A percentile compares a stretch with the other conserved stretches of the same genome.
Evolutionary conservation across 2,797 vertebrate species (phyloP).

Genomic region (Nothura maculosa): DNA sequence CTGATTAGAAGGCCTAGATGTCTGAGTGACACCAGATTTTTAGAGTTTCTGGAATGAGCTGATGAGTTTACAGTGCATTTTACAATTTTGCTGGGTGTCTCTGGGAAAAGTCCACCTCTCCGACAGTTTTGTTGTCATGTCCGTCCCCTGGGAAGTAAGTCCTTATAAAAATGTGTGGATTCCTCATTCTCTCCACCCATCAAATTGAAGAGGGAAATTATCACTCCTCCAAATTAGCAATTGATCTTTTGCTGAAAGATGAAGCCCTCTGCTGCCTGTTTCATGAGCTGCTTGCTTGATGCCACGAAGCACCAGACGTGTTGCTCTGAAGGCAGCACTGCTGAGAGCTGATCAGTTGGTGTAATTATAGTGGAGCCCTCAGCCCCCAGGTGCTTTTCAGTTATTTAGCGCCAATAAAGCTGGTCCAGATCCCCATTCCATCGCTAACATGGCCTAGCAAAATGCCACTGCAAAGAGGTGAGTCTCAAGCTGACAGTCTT

Average conservation of each 20-base stretch:
- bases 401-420: slow-evolving; percentile 25
- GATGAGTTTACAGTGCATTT: slow-evolving; percentile 19
- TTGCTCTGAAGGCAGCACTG: neutral
- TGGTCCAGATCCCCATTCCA: neutral
- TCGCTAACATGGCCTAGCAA: slow-evolving; percentile 3
- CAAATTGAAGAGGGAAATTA: neutral
- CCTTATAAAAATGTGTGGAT: neutral
- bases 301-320: neutral
- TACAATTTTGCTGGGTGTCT: neutral
- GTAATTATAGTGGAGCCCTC: neutral
- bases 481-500: neutral
- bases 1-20: neutral
- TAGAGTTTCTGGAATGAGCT: neutral
- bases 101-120: neutral
- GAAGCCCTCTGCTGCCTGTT: neutral
- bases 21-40: neutral
- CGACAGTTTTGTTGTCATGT: neutral
- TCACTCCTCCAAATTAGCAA: neutral
- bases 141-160: neutral
- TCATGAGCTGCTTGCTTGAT: neutral
- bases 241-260: neutral
- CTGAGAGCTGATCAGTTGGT: slow-evolving; percentile 4
- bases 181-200: neutral
- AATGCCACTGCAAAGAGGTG: neutral
- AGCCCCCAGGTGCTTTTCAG: neutral